phyloP scores from a whole-genome alignment of 1,140 invertebrate species.

The Drosophila arizonae region DNA sequence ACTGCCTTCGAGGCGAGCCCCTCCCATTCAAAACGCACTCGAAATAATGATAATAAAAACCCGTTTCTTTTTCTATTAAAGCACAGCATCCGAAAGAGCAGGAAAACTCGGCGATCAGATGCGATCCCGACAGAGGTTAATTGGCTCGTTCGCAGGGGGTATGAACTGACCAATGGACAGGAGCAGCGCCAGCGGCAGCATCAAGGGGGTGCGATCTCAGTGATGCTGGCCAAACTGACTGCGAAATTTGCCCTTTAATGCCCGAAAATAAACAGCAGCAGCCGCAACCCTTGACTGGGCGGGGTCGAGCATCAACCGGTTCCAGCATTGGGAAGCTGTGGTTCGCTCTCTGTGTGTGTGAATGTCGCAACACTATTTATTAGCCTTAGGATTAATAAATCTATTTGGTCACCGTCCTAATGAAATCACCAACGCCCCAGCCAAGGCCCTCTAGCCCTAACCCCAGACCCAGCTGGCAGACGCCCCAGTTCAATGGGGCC shows the following conservation, averaged over 20 bases:
- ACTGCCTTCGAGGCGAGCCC: not conserved
- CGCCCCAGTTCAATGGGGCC: constrained; percentile 20
- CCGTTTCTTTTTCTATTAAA: constrained; percentile 40
- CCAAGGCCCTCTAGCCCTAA: constrained; percentile 1
- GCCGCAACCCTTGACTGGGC: constrained; percentile 12
- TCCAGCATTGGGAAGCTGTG: constrained; percentile 37
- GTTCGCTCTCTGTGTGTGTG: constrained; percentile 47
- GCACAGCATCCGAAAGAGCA: constrained; percentile 32
- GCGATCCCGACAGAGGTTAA: constrained; percentile 55
- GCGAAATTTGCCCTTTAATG: constrained; percentile 43
- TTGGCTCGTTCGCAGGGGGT: constrained; percentile 15
- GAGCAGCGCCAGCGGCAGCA: not conserved
- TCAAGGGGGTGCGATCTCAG: constrained; percentile 25
- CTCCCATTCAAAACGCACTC: constrained; percentile 11
- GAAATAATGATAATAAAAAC: constrained; percentile 47
- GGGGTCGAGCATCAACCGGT: constrained; percentile 35
- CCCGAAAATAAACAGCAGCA: constrained; percentile 32
- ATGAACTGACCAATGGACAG: constrained; percentile 30
- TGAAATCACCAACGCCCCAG: constrained; percentile 69
- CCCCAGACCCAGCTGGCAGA: not conserved
- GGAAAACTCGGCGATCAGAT: constrained; percentile 34
- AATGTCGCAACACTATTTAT: constrained; percentile 79
- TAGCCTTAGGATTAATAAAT: constrained; percentile 81
- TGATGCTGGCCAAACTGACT: constrained; percentile 35
- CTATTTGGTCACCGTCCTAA: constrained; percentile 81